Evolutionary conservation across 2,113 vertebrate genomes (phyloP).

Genomic region (Siniperca knerii): DNA sequence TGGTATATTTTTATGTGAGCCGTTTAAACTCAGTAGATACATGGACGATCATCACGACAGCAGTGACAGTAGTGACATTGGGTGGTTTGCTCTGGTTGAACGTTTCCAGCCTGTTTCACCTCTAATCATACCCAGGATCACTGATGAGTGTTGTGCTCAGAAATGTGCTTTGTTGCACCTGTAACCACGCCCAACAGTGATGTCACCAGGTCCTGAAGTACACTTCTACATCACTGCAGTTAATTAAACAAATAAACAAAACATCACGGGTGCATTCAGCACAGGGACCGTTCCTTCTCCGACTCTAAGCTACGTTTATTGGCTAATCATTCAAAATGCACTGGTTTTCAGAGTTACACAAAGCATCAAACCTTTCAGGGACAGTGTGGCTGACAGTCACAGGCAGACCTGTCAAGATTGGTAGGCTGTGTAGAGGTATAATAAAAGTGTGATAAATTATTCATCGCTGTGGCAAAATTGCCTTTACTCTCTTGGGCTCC

Average conservation of each 20-base stretch:
- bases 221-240: not conserved
- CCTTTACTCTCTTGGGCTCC: constrained; percentile 10
- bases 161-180: not conserved
- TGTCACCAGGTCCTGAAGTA: not conserved
- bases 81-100: too few species aligned
- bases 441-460: constrained; percentile 63
- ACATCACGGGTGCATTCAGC: not conserved
- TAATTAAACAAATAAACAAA: not conserved
- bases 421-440: constrained; percentile 17
- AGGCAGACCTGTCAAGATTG: not conserved
- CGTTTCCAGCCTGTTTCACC: not conserved
- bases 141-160: not conserved
- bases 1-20: too few species aligned
- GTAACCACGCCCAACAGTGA: not conserved
- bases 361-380: not conserved
- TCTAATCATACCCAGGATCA: not conserved
- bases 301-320: too few species aligned
- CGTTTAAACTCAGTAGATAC: too few species aligned
- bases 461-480: constrained; percentile 25
- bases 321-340: too few species aligned
- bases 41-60: too few species aligned
- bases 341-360: not conserved
- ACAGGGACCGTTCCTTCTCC: not conserved
- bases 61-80: too few species aligned
- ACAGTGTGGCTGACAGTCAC: not conserved